Base-by-base conservation (phyloP, 2,113 vertebrate species). In the Pomatorhinus ruficollis region DNA sequence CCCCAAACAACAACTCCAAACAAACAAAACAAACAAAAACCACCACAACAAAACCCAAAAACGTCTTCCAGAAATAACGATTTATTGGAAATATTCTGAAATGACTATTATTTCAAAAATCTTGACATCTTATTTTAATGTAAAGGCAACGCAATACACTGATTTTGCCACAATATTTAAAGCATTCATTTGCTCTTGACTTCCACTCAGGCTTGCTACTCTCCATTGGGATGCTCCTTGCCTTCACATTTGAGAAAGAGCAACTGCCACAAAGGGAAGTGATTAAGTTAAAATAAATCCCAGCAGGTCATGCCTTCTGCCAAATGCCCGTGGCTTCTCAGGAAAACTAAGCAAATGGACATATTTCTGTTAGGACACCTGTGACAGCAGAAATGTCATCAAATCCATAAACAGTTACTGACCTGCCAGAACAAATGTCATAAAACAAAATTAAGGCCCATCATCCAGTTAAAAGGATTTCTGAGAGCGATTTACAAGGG, bases 401-500 rank as follows among this genome's bases (percentile, higher is more conserved):
- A 92, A n/a, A 54, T 25, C 61, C 84, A 74, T 93, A 83, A 91
- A 94, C 66, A 93, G 76, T 69, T 86, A 93, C 44, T 86, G 82
- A 89, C 40, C 56, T 83, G 63, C 42, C 78, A 96, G 84, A 92
- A 81, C 53, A 91, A 77, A 81, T 31, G 76, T 66, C 76, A 88
- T 91, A 94, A 90, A 96, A 52, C 23, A 79, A 81, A 96, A 94
- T 49, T 53, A 83, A 92, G 65, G 77, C 24, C 2, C 93, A 85
- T 75, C 61, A 79, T 57, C 54, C n/a, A 33, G 89, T 69, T 95
- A 91, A 92, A 92, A 72, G 78, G 94, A 94, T 92, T 95, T 95
- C 90, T 86, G 84, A 89, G 88, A 84, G 75, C 3, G 12, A 82
- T 93, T 93, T 63, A 88, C 83, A 80, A 86, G 12, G 4, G 70